phyloP scores from a whole-genome alignment of 2,113 vertebrate species.

The Megaceryle torquata region DNA sequence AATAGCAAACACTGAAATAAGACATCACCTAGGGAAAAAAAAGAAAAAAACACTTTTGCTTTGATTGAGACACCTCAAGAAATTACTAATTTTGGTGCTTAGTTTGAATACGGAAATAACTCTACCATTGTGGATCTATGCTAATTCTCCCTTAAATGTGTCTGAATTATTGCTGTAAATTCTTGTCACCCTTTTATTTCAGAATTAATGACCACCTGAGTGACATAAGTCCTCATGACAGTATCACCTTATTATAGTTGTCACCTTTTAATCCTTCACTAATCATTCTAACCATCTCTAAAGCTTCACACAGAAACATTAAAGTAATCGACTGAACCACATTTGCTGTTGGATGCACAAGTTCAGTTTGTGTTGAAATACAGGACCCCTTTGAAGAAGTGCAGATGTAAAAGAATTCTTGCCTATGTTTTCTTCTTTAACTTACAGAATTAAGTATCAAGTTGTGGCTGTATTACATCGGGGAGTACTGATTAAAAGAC shows the following conservation, averaged over 20 bases:
- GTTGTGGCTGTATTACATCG: background rate
- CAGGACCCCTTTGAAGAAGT: background rate
- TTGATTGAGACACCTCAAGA: background rate
- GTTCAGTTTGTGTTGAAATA: background rate
- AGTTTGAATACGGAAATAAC: background rate
- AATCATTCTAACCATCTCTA: background rate
- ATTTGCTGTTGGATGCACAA: background rate
- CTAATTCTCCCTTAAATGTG: background rate
- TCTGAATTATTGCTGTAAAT: background rate
- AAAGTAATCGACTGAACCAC: background rate
- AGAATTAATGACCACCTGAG: background rate
- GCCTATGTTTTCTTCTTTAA: background rate
- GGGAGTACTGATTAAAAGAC: background rate
- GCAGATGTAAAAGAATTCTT: background rate
- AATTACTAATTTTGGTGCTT: background rate
- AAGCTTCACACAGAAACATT: background rate
- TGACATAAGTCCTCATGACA: background rate
- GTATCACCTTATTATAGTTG: background rate
- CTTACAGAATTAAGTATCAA: background rate
- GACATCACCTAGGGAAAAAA: background rate
- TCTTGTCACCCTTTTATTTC: background rate
- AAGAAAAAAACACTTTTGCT: background rate
- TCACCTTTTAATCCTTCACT: background rate
- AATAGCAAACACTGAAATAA: background rate
- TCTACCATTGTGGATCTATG: background rate